These are phyloP conservation scores for Clivina fossor DNA, from an alignment of 2,888 invertebrate species.

Conservation along the genomic window DNA sequence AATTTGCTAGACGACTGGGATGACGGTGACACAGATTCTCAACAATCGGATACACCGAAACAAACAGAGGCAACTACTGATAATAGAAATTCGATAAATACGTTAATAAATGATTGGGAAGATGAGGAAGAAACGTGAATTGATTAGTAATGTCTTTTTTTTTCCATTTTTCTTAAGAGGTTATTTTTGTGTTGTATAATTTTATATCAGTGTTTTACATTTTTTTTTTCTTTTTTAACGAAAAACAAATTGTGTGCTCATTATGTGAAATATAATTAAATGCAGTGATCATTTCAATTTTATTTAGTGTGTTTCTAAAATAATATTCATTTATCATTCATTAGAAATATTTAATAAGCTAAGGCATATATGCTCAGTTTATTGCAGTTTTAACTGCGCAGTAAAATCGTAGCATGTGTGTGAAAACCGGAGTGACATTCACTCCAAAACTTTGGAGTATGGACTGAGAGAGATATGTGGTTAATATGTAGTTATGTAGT, in stretches of 20 bases:
- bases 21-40: constrained; percentile 51
- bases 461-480: too few relatives aligned
- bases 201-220: constrained; percentile 2
- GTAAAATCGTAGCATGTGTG: too few relatives aligned
- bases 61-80: constrained; percentile 19
- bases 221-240: too few relatives aligned
- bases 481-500: too few relatives aligned
- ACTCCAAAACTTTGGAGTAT: too few relatives aligned
- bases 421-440: too few relatives aligned
- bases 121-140: constrained; percentile 48
- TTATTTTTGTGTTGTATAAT: background rate
- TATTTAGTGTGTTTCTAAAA: too few relatives aligned
- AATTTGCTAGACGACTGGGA: constrained; percentile 51
- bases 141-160: background rate
- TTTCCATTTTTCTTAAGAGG: background rate
- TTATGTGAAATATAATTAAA: background rate
- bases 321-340: too few relatives aligned
- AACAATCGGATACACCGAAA: constrained; percentile 48
- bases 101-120: constrained; percentile 54
- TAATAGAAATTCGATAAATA: constrained; percentile 48
- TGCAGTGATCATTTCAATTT: background rate
- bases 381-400: too few relatives aligned
- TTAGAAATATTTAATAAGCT: too few relatives aligned
- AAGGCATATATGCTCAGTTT: too few relatives aligned
- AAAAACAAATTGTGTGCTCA: too few relatives aligned